A percentile compares a stretch with the other conserved stretches of the same genome.
phyloP scores from a whole-genome alignment of 2,797 vertebrate species.

The Peromyscus melanophrys region DNA sequence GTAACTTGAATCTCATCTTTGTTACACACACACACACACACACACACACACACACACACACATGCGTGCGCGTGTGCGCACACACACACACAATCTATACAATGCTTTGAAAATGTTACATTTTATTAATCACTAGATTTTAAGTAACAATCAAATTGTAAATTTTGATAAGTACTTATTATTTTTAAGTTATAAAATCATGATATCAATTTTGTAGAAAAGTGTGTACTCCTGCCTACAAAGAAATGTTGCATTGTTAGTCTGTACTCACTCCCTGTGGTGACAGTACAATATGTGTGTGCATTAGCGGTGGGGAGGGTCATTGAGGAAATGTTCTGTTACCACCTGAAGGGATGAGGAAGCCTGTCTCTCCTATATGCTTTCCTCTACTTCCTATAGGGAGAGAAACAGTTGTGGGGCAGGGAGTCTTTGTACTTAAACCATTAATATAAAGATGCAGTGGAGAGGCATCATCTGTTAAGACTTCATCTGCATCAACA shows the following conservation, averaged over 20 bases:
- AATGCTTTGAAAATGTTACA: not conserved
- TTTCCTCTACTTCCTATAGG: not conserved
- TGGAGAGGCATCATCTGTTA: not conserved
- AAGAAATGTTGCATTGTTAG: accelerated
- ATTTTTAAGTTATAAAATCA: not conserved
- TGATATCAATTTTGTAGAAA: not conserved
- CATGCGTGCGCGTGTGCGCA: no score
- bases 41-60: not conserved
- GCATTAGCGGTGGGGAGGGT: accelerated
- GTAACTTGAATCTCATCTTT: not conserved
- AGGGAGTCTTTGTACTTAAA: not conserved
- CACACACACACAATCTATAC: not conserved
- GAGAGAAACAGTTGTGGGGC: not conserved
- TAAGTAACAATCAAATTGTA: not conserved
- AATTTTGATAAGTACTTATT: not conserved
- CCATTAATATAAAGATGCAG: not conserved
- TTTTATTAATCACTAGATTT: not conserved
- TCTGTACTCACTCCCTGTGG: not conserved
- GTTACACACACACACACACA: not conserved
- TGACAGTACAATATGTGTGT: not conserved
- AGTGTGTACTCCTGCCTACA: not conserved
- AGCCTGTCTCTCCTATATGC: accelerated
- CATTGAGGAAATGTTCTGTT: accelerated
- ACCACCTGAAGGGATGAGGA: not conserved
- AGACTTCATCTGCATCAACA: not conserved